A percentile compares a stretch with the other conserved stretches of the same genome.
phyloP scores from a whole-genome alignment of 2,797 vertebrate species.

The Cryptoprocta ferox region DNA sequence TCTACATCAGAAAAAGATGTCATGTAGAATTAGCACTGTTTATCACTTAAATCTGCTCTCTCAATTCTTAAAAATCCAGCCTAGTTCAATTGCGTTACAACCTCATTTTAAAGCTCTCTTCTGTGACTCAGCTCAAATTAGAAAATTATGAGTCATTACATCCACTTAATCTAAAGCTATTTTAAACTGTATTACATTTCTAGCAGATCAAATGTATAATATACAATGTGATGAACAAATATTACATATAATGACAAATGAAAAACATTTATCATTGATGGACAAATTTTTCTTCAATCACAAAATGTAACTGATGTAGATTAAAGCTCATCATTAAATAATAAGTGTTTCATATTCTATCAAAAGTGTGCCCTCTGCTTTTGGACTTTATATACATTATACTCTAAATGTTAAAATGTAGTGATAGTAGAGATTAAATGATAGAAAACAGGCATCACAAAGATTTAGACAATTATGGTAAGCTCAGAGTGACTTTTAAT shows the following conservation, averaged over 20 bases:
- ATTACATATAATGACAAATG: not conserved
- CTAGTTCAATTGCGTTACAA: not conserved
- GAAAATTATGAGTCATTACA: conserved; percentile 28
- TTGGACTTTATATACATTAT: conserved; percentile 38
- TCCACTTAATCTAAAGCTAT: conserved; percentile 39
- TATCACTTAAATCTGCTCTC: not conserved
- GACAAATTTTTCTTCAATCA: not conserved
- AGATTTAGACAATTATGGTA: conserved; percentile 77
- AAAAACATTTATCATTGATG: not conserved
- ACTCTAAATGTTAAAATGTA: conserved; percentile 44
- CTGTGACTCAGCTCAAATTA: conserved; percentile 21
- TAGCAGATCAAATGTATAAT: conserved; percentile 4
- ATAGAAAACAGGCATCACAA: conserved; percentile 54
- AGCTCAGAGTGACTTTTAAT: conserved; percentile 88
- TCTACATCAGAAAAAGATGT: not conserved
- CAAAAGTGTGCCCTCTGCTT: conserved; percentile 33
- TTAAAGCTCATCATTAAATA: conserved; percentile 30
- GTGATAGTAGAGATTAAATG: conserved; percentile 47
- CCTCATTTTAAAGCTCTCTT: conserved; percentile 31
- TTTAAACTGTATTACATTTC: not conserved
- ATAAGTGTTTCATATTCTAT: not conserved
- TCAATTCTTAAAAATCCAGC: not conserved
- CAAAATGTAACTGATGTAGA: not conserved
- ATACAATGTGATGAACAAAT: conserved; percentile 12
- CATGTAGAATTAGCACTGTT: not conserved